Evolutionary conservation across 2,113 vertebrate genomes (phyloP).

Genomic region (Cyprichromis sp.): DNA sequence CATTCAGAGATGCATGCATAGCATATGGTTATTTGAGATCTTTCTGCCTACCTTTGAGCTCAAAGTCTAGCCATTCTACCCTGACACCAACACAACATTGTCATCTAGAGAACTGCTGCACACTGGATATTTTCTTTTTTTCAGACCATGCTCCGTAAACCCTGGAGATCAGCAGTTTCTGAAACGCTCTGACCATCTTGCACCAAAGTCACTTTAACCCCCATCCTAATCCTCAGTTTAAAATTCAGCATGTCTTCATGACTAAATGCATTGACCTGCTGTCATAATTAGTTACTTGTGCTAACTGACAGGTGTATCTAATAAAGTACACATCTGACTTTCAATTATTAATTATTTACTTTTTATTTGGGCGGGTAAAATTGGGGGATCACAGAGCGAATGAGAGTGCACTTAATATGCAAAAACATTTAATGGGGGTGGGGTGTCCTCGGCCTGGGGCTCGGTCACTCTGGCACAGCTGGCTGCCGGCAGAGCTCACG

Average conservation of each 20-base stretch:
- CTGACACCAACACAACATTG: background rate
- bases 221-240: background rate
- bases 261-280: background rate
- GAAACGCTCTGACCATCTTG: background rate
- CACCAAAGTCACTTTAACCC: background rate
- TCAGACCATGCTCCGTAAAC: background rate
- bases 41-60: background rate
- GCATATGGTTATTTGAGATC: background rate
- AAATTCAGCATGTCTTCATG: background rate
- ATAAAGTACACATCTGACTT: background rate
- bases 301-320: background rate
- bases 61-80: background rate
- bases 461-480: no score
- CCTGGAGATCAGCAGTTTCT: background rate
- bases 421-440: background rate
- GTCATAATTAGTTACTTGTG: background rate
- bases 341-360: background rate
- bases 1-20: background rate
- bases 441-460: no score
- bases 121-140: background rate
- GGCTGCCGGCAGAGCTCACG: no score
- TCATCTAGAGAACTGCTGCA: background rate
- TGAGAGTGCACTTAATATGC: background rate
- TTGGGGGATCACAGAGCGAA: background rate
- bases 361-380: background rate